phyloP scores from a whole-genome alignment of 2,113 vertebrate genomes.

The Pelodiscus sinensis region DNA sequence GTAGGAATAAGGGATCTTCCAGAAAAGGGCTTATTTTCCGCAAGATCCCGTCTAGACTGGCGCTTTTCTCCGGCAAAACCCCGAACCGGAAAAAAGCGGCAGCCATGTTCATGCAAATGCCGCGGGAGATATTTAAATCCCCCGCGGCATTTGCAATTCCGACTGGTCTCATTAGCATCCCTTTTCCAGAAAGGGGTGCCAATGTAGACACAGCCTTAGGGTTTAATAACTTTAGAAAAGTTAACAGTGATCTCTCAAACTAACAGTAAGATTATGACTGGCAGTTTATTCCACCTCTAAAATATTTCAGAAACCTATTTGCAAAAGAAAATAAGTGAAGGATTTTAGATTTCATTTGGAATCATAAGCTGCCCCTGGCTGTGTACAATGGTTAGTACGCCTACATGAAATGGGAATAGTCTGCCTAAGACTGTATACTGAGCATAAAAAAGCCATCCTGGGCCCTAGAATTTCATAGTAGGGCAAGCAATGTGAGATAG shows the following conservation, averaged over 20 bases:
- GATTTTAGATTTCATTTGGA: background rate
- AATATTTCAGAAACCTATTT: background rate
- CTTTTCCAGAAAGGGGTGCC: no score
- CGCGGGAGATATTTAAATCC: no score
- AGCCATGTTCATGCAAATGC: no score
- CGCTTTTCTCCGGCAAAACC: no score
- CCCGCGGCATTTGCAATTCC: no score
- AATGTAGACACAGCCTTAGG: no score
- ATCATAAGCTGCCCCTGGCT: background rate
- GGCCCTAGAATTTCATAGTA: rapidly evolving
- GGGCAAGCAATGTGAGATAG: background rate
- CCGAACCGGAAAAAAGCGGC: no score
- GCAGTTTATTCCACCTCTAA: background rate
- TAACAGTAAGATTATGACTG: rapidly evolving
- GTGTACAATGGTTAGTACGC: background rate
- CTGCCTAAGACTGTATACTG: rapidly evolving
- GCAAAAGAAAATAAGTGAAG: rapidly evolving
- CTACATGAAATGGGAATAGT: rapidly evolving
- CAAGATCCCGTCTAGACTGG: no score
- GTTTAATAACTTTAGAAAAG: background rate
- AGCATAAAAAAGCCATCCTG: rapidly evolving
- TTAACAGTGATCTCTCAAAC: rapidly evolving
- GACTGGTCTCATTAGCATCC: no score
- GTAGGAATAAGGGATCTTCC: no score
- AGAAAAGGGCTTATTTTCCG: no score